Evolutionary conservation across 2,888 invertebrate species (phyloP), one percentile per base, ranked within the genome.

Genomic region (Noctua comes): DNA sequence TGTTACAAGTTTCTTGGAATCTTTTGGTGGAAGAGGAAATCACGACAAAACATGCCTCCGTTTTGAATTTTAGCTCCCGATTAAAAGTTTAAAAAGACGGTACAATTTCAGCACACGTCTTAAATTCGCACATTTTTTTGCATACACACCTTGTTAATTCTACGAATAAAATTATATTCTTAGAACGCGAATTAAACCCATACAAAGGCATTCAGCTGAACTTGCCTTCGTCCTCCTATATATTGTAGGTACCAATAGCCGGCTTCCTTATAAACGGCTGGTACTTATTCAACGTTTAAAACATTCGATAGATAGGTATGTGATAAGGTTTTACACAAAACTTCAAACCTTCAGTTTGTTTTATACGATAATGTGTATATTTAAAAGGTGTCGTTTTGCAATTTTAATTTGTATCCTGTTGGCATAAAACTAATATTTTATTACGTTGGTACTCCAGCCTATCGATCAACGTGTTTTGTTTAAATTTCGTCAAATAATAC

Each of bases 321-420:
- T 54, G 85, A 83, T 84, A 83, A 84, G 36, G 62, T 62, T 57
- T 79, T 36, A 71, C 43, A 59, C 66, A n/a, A 77, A 76, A 83
- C 77, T 83, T 81, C 70, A 79, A 59, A 46, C 66, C 48, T 80
- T 71, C 48, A 51, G 70, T 76, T 68, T 57, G 71, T 79, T 79
- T 74, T 71, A 86, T 84, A 70, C 68, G 65, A 77, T 85, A 78
- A 82, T 54, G 69, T 78, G 48, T 75, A 64, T 69, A 78, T 78
- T 79, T 75, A 79, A 72, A 59, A 78, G 74, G 76, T 86, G 71
- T 79, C 36, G 36, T 70, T 88, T 85, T 91, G 92, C 92, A 92
- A 93, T 93, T 92, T 91, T 91, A 92, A 93, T 93, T 91, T 86
- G 89, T 90, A 93, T 94, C 93, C 93, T 92, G 93, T 93, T 89